Evolutionary conservation across 2,797 vertebrate species (phyloP), one percentile per base, ranked within the genome.

Genomic region (Lutjanus argentimaculatus): DNA sequence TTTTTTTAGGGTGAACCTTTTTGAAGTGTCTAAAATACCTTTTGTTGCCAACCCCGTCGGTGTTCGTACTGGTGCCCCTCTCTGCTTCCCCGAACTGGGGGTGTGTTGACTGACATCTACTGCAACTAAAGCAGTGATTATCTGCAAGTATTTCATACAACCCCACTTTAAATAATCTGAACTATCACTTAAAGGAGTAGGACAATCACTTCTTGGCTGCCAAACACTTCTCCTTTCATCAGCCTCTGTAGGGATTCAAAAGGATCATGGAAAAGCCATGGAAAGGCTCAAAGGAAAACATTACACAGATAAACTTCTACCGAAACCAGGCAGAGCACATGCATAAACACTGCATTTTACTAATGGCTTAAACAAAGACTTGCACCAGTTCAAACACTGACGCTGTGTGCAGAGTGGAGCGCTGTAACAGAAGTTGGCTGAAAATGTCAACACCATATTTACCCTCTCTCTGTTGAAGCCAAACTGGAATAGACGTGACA

Each of bases 311-410:
- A n/a, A 81, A 65, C 36, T 56, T 19, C 15, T 15, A 43, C 46
- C 62, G 5, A 56, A 86, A 79, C 65, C 53, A 64, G 79, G 22
- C 46, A 3, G 58, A 30, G 55, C 46, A 64, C 71, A 62, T 71
- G 17, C 42, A 45, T 43, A 63, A 78, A 79, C 53, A 53, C 70
- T 46, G 53, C 57, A 55, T 84, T 76, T 86, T 42, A 43, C 72
- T 53, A 72, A 80, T n/a, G 64, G 63, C 63, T 78, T 75, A 63
- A 80, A 80, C 77, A 86, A 90, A 85, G 82, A 72, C 0, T 46
- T 12, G 10, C 65, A 68, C 61, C 73, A 72, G 67, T 62, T 81
- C 63, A 83, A 85, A 89, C 72, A 79, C 43, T 30, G 19, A 76
- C 36, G 48, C 30, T 65, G 51, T 55, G 51, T 67, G 22, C 6